Percentiles rank a stretch among this genome's conserved stretches.
These are phyloP conservation scores for Benitochromis conjunctus DNA, from an alignment of 2,113 vertebrate species.

Conservation along the genomic window DNA sequence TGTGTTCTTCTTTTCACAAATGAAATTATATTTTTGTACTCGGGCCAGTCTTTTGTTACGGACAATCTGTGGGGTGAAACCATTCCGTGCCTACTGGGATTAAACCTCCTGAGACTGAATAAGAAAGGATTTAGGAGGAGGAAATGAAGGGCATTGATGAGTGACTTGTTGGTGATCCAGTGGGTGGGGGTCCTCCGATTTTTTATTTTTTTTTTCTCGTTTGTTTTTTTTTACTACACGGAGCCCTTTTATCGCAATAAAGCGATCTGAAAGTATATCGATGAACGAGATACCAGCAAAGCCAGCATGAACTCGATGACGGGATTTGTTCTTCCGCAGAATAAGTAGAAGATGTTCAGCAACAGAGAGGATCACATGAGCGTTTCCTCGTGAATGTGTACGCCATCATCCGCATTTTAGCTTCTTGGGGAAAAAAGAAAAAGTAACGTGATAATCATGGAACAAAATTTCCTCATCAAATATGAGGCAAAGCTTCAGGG, in stretches of 20 bases:
- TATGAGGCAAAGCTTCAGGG: slow-evolving; percentile 35
- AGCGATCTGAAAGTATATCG: background rate
- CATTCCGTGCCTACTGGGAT: slow-evolving; percentile 72
- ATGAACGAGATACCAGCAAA: slow-evolving; percentile 16
- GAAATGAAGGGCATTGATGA: slow-evolving; percentile 38
- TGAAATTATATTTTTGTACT: slow-evolving; percentile 78
- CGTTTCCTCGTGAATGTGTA: background rate
- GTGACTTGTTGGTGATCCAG: background rate
- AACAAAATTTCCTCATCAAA: slow-evolving; percentile 7
- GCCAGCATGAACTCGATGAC: background rate
- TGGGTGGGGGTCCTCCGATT: slow-evolving; percentile 4
- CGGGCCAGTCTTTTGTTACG: slow-evolving; percentile 68
- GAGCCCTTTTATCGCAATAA: background rate
- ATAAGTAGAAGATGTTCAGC: background rate
- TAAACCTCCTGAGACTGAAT: slow-evolving; percentile 38
- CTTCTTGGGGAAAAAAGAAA: background rate
- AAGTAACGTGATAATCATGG: slow-evolving; percentile 10
- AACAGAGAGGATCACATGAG: background rate
- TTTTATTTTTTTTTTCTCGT: background rate
- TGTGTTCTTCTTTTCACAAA: slow-evolving; percentile 51
- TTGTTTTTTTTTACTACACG: background rate
- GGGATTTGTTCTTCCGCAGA: slow-evolving; percentile 35
- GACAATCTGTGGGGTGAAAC: slow-evolving; percentile 64
- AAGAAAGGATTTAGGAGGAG: slow-evolving; percentile 31
- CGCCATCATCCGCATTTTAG: background rate